Evolutionary conservation across 2,888 invertebrate genomes (phyloP).

Genomic region (Mesorhabditis sp.): DNA sequence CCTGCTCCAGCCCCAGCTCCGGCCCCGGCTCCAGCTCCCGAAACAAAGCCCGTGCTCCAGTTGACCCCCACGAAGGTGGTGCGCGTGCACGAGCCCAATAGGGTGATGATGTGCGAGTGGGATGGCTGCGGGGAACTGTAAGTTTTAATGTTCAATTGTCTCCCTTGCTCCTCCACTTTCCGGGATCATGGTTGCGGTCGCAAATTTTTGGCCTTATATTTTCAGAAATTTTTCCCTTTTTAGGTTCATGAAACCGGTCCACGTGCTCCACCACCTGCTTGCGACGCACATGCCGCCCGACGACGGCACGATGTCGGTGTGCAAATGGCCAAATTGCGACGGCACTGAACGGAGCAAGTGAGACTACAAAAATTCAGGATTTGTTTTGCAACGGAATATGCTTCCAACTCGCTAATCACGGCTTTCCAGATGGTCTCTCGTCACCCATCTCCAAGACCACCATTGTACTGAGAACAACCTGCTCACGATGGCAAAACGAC

Average conservation of each 20-base stretch:
- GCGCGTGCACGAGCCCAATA: not conserved
- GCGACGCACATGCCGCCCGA: slow-evolving; percentile 37
- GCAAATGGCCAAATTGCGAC: slow-evolving; percentile 54
- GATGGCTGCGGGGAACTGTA: slow-evolving; percentile 37
- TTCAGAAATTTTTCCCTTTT: slow-evolving; percentile 5
- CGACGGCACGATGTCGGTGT: slow-evolving; percentile 21
- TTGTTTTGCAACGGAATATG: not conserved
- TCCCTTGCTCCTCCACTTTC: not conserved
- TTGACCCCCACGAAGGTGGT: too few species aligned
- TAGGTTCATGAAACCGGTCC: slow-evolving; percentile 25
- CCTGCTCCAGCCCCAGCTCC: not conserved
- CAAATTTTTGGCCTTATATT: not conserved
- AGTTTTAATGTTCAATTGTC: not conserved
- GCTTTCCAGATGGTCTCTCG: slow-evolving; percentile 73
- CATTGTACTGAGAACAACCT: slow-evolving; percentile 79
- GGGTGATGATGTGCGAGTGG: slow-evolving; percentile 55
- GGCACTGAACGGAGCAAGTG: slow-evolving; percentile 39
- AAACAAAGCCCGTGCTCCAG: too few species aligned
- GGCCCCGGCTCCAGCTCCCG: too few species aligned
- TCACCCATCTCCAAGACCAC: slow-evolving; percentile 90
- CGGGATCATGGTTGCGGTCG: not conserved
- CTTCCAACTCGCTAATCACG: not conserved
- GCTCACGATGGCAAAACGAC: slow-evolving; percentile 66
- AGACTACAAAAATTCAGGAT: not conserved
- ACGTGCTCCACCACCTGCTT: slow-evolving; percentile 40